Evolutionary conservation across 2,797 vertebrate genomes (phyloP), one percentile per base, ranked within the genome.

Genomic region (Trachurus trachurus): DNA sequence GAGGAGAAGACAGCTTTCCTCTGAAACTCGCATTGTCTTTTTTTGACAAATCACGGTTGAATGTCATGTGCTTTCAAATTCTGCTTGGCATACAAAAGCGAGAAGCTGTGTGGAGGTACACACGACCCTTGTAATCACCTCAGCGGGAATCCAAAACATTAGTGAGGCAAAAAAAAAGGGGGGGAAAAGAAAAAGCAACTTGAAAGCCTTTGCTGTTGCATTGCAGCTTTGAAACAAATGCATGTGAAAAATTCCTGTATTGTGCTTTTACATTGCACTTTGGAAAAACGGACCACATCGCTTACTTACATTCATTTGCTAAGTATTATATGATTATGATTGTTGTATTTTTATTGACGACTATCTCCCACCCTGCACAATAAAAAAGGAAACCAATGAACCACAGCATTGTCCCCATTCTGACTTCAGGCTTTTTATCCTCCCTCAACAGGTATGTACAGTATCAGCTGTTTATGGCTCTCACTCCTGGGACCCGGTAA

Each of bases 401-500:
- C 34, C 49, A 71, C 40, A 74, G 7, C 10, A 17, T 60, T 75
- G 31, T 67, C 62, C 50, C 61, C 37, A 19, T 74, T 84, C 52
- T 75, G 75, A 68, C 79, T 77, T 61, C 13, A 7, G 72, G 34
- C 66, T 68, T 79, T 86, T 83, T 62, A 79, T 80, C 66, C 60
- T 73, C 40, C 54, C 56, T 80, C 66, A 83, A 75, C 65, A 80
- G 26, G 26, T 26, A 26, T 3, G 3, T 26, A n/a, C n/a, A 73
- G 82, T 87, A 74, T 78, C 71, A 78, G 80, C 80, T 83, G 67
- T 83, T 89, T 81, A 84, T 29, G 5, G 45, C 65, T 69, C 40
- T 68, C 58, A 78, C 83, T 87, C 86, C 80, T 65, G 87, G 82
- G 82, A 90, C 57, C 9, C 15, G 5, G 78, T 75, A 81, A 80